phyloP scores from a whole-genome alignment of 2,888 invertebrate species.

The Ormyrus nitidulus region DNA sequence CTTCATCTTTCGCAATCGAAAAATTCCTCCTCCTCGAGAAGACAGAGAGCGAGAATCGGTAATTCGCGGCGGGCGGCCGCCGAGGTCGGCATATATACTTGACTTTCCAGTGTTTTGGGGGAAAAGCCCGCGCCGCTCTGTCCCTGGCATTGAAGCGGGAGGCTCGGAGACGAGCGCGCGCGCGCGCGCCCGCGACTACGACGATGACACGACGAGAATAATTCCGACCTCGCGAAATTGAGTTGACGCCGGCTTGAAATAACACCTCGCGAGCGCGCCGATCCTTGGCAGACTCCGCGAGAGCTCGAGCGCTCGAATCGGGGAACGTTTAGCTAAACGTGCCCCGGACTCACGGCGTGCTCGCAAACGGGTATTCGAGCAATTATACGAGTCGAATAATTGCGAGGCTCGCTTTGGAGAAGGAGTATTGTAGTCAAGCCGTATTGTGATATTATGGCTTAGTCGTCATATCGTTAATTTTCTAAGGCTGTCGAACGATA shows the following conservation, averaged over 20 bases:
- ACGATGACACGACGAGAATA: slow-evolving; percentile 64
- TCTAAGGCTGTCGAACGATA: too few relatives aligned
- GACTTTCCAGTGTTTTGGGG: neutral
- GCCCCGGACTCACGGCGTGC: too few relatives aligned
- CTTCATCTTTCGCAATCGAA: slow-evolving; percentile 25
- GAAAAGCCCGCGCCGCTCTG: slow-evolving; percentile 41
- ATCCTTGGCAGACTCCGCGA: slow-evolving; percentile 66
- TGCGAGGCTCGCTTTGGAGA: too few relatives aligned
- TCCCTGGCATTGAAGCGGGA: slow-evolving; percentile 60
- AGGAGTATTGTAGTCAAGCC: too few relatives aligned
- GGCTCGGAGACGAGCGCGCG: neutral
- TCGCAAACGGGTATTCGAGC: too few relatives aligned
- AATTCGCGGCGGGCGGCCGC: neutral
- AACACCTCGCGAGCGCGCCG: slow-evolving; percentile 61
- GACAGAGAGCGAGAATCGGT: slow-evolving; percentile 28
- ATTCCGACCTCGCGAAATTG: slow-evolving; percentile 66
- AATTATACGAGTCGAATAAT: too few relatives aligned
- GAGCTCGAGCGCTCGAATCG: slow-evolving; percentile 62
- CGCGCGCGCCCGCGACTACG: slow-evolving; percentile 25
- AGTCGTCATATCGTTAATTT: too few relatives aligned
- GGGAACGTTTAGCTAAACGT: slow-evolving; percentile 36
- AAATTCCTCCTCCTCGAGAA: slow-evolving; percentile 12
- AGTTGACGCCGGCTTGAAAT: slow-evolving; percentile 68
- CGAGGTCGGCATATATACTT: too few relatives aligned
- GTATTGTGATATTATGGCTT: too few relatives aligned